Evolutionary conservation across 2,797 vertebrate species (phyloP).

Genomic region (Brotula barbata): DNA sequence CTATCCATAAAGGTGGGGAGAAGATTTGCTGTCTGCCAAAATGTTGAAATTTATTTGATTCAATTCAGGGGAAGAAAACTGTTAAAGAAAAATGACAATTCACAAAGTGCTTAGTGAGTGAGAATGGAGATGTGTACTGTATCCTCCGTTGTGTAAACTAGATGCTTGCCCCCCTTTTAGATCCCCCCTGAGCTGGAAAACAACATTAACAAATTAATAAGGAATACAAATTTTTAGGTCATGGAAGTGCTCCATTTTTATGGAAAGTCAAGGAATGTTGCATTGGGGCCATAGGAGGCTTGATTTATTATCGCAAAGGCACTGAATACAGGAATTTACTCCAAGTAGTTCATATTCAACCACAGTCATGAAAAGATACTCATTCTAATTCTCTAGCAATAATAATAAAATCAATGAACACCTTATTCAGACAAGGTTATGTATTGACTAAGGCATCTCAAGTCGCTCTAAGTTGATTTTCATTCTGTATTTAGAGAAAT

Average conservation of each 20-base stretch:
- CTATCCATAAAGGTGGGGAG: not conserved
- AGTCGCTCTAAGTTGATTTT: too few species aligned
- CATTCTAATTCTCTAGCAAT: too few species aligned
- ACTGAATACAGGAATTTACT: constrained; percentile 30
- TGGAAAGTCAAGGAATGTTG: constrained; percentile 29
- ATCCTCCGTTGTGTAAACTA: constrained; percentile 6
- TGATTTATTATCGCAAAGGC: constrained; percentile 34
- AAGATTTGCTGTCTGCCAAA: constrained; percentile 39
- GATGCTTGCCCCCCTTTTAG: constrained; percentile 26
- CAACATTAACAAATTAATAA: constrained; percentile 55
- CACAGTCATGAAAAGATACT: not conserved
- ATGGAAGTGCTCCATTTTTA: constrained; percentile 38
- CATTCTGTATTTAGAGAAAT: too few species aligned
- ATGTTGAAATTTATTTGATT: constrained; percentile 43
- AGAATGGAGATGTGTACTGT: too few species aligned
- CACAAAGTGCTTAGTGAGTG: constrained; percentile 8
- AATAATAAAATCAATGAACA: too few species aligned
- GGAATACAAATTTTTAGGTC: constrained; percentile 63
- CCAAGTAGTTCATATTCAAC: constrained; percentile 4
- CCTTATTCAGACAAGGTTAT: too few species aligned
- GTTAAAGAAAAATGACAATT: constrained; percentile 27
- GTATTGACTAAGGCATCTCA: too few species aligned
- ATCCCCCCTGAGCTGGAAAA: constrained; percentile 31
- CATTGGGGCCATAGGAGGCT: constrained; percentile 7
- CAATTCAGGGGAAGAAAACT: constrained; percentile 30